Evolutionary conservation across 2,888 invertebrate genomes (phyloP), one percentile per base, ranked within the genome.

Genomic region (Rhamnusium bicolor): DNA sequence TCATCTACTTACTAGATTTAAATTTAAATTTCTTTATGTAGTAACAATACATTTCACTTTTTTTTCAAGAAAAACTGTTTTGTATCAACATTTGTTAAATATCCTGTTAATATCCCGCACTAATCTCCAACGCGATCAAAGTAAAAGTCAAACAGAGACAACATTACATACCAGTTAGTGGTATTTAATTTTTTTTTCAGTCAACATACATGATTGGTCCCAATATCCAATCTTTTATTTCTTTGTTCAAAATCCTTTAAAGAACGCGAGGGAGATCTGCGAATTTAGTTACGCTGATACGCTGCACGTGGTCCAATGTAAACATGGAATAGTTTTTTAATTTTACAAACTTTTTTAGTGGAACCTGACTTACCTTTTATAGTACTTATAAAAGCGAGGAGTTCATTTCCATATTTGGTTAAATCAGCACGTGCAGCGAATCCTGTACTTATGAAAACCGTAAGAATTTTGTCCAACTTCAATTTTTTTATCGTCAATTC

Each of bases 161-260:
- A 5, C 27, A 29, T 4, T n/a, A 51, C 51, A 51, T 18, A 51
- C 51, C 60, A 24, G 54, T 56, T 19, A 19, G 18, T 32, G n/a
- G 29, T 5, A 29, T 56, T 32, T 56, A 19, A 51, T 69, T 69
- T 69, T 53, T n/a, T 29, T 49, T 40, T 16, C 18, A 19, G 32
- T 47, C 46, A 19, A 27, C 53, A 67, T 18, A 67, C 58, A 60
- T 14, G 67, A 71, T 71, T 71, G 67, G 67, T 60, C 40, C 19
- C 40, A 47, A 40, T 27, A 19, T 51, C 10, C 16, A 14, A 58
- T 27, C 29, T 53, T 14, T 63, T 27, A 29, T 24, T 53, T 58
- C 60, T 71, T 71, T 66, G 66, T 71, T 62, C 46, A 40, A 51
- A 49, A 14, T 67, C 51, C 46, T 67, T 60, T 71, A 47, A 71